Base-by-base conservation (phyloP, 2,888 invertebrate species). In the Operophtera brumata region DNA sequence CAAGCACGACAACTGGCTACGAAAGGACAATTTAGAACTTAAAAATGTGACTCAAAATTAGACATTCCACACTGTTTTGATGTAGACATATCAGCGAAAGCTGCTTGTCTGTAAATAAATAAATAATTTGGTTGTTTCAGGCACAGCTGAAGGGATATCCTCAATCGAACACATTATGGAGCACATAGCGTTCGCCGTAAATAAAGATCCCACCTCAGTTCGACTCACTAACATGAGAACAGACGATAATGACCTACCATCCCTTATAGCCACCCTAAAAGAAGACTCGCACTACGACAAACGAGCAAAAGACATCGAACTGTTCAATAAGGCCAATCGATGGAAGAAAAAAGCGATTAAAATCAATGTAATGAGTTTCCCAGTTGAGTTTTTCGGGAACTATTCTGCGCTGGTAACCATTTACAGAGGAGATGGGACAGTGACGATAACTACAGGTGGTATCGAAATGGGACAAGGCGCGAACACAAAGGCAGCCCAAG, bases 381-480 rank as follows among this genome's bases (percentile, higher is more conserved):
- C 92, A 0, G 86, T 94, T 0, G 61, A 71, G 7, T 89, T 82
- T 54, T 91, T 79, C 44, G 93, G 93, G 0, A 91, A 91, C 42
- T 93, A 90, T 64, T 86, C 92, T 36, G 92, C 92, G 0, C 76
- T 92, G 57, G 92, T 95, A 0, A 90, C 93, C 0, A 91, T 96
- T 58, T 95, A 93, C 68, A 92, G 93, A 54, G 89, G 91, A 0
- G 94, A 95, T 75, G 94, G 93, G 0, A 92, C 93, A 1, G 94
- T 96, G 0, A 91, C 93, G 0, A 83, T 96, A 0, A 84, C 92
- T 0, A 94, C 94, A 50, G 94, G 93, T 5, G 94, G 94, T 0
- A 86, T 93, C 42, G 94, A 94, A 81, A 92, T 93, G 84, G 96
- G 96, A 0, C 96, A 96, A 88, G 96, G 96, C 0, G 90, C 95